Base-by-base conservation (phyloP, 2,888 invertebrate species). In the Gymnoscelis rufifasciata region DNA sequence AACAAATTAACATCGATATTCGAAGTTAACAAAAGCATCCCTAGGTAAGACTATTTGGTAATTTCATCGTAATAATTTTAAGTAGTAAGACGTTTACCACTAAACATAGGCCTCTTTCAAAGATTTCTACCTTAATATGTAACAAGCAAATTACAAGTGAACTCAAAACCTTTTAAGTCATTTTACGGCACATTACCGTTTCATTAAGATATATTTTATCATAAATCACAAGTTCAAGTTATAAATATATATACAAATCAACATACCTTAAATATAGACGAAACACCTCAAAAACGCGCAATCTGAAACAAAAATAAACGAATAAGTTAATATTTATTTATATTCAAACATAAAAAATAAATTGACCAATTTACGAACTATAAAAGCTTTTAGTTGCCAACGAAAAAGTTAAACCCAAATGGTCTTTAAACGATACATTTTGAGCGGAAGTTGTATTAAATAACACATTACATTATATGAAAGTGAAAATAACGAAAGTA, bases 401-500 rank as follows among this genome's bases (percentile, higher is more conserved):
- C 19, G 19, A 19, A 19, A 19, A 3, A 3, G 19, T 5, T 19
- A 19, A 19, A 3, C 19, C 2, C 5, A 19, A 19, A 19, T 19
- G 26, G 7, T 1, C 26, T 26, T 8, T 26, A 26, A 26, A 26
- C 26, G 19, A 19, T 19, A 19, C 26, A 7, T 26, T 26, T 33
- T 33, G 10, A 33, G 55, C 67, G 65, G 68, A 71, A 62, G 62
- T 64, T 48, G 44, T 45, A 78, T 77, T 73, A 73, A 70, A 65
- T 74, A 73, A 77, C 63, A 63, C 71, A 72, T 77, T 72, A 71
- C 73, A 73, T 63, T 63, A 53, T 73, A 77, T 66, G 86, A 87
- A 87, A 87, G 87, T 80, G 80, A 80, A 80, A 80, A 69, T 72
- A 76, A 69, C 66, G 80, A 81, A 81, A 81, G 81, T 80, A 78